Evolutionary conservation across 2,113 vertebrate species (phyloP).

Genomic region (Falco punctatus): DNA sequence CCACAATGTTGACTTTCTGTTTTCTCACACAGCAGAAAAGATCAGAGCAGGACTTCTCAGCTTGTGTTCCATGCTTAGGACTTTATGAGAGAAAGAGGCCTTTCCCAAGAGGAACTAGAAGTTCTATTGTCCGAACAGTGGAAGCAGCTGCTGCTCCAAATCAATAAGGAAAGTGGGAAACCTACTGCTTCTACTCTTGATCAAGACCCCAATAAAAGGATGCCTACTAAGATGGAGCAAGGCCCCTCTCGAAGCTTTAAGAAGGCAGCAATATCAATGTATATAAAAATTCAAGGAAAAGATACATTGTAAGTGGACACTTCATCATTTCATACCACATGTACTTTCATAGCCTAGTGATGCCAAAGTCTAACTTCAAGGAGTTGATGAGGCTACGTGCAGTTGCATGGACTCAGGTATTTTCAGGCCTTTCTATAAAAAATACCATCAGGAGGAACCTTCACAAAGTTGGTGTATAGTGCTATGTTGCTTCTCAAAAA

Average conservation of each 20-base stretch:
- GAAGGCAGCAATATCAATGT: neutral
- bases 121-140: neutral
- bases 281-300: neutral
- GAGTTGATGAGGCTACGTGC: neutral
- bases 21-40: neutral
- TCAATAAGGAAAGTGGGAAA: neutral
- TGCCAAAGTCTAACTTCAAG: neutral
- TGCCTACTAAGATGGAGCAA: neutral
- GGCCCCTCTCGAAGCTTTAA: neutral
- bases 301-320: neutral
- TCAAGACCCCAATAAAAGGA: neutral
- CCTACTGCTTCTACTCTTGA: neutral
- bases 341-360: neutral
- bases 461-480: neutral
- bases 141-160: neutral
- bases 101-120: neutral
- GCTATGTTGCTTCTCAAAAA: neutral
- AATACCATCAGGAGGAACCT: neutral
- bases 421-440: neutral
- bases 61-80: neutral
- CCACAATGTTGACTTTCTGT: neutral
- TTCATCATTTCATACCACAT: neutral
- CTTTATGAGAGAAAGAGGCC: neutral
- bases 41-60: neutral
- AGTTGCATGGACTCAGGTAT: neutral